Base-by-base conservation (phyloP, 23 tunicate species). In the Styela clava region DNA sequence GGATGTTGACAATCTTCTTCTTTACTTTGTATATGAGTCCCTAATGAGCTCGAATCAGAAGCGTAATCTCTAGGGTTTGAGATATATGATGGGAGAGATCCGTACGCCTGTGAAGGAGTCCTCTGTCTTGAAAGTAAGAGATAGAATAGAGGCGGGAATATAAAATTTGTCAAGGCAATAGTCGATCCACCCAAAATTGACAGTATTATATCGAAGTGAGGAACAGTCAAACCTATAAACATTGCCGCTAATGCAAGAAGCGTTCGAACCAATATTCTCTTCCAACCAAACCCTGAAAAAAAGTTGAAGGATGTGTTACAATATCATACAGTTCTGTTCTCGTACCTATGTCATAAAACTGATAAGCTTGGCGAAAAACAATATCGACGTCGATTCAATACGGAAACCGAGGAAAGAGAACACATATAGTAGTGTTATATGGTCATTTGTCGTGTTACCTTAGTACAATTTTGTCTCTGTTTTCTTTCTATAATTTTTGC, bases 121-220 rank as follows among this genome's bases (percentile, higher is more conserved):
- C 32, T 62, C 72, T 92, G 91, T 16, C 93, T 81, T 1, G 93
- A 76, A 16, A 93, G 81, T 61, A 93, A 73, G 23, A 87, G 36
- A 64, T 88, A 93, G 87, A 93, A 93, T 34, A 93, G 86, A n/a
- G 98, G 98, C 31, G 98, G 98, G 81, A 93, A 93, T 28, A 93
- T 69, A 64, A 93, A 93, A 77, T 85, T 93, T n/a, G 89, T 84
- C 24, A 86, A 86, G 22, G 98, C 64, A 2, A 86, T 78, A 31
- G 93, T 85, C 1, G 87, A 82, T 30, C 94, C 98, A 9, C 98
- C 98, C 31, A 93, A 86, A 16, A 93, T 83, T n/a, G 94, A 84
- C 3, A 93, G 89, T n/a, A 93, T 88, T 34, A 93, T 77, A 19
- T 86, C 86, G 84, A 93, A 93, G 68, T 93, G 92, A 1, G 98